Conservation (phyloP, 2,888 invertebrate species). For the Caenorhabditis sp. region DNA sequence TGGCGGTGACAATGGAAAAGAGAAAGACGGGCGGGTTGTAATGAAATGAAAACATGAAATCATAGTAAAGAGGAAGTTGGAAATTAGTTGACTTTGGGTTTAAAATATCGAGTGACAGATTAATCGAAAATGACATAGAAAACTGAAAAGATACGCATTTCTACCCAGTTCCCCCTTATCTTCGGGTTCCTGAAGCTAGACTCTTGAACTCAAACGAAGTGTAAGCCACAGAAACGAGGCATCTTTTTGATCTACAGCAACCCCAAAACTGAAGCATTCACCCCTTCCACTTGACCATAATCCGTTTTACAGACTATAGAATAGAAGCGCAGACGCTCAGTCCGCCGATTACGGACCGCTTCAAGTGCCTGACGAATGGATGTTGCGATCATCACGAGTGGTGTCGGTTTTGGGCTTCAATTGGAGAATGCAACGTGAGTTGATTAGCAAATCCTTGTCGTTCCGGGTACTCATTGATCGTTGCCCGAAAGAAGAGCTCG, state of each 20-base stretch:
- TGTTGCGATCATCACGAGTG: slow-evolving; percentile 82
- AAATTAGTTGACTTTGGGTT: not conserved
- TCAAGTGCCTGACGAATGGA: slow-evolving; percentile 78
- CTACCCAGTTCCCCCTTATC: no score
- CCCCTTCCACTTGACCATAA: not conserved
- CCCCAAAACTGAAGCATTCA: not conserved
- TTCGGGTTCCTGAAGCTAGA: no score
- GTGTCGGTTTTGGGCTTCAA: slow-evolving; percentile 77
- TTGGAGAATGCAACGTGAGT: slow-evolving; percentile 75
- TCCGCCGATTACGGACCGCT: slow-evolving; percentile 75
- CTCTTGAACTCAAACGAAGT: no score
- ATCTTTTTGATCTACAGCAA: not conserved
- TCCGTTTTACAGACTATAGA: slow-evolving; percentile 34
- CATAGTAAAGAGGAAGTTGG: slow-evolving; percentile 13
- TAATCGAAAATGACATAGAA: no score
- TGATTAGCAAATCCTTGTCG: not conserved
- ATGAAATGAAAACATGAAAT: slow-evolving; percentile 20
- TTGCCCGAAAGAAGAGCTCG: no score
- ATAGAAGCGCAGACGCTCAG: slow-evolving; percentile 69
- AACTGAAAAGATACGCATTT: no score
- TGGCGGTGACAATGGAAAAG: not conserved
- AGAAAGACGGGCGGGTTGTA: slow-evolving; percentile 4
- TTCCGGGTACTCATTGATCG: no score
- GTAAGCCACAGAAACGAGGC: no score
- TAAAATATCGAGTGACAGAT: not conserved